phyloP scores from a whole-genome alignment of 2,797 vertebrate genomes.

The Betta splendens region DNA sequence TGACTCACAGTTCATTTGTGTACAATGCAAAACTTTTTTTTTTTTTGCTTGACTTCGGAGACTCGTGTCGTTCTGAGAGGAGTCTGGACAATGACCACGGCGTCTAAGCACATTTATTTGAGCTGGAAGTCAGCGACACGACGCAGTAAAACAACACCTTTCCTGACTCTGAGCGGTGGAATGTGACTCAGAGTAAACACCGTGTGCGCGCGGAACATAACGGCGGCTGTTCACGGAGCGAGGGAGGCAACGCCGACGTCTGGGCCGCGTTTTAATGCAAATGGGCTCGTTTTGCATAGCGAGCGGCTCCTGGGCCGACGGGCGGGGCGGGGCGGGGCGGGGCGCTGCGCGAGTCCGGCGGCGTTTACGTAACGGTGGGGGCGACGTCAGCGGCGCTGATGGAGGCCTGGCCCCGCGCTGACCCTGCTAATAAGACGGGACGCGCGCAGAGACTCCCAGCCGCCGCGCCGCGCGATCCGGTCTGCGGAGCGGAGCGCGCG shows the following conservation, averaged over 20 bases:
- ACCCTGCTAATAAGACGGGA: constrained; percentile 52
- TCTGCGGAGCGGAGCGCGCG: too few species aligned
- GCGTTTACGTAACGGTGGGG: constrained; percentile 1
- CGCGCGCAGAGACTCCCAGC: constrained; percentile 33
- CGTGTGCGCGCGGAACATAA: too few species aligned
- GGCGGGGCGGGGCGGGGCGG: too few species aligned
- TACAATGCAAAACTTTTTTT: neutral
- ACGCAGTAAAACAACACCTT: constrained; percentile 27
- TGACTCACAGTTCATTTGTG: neutral
- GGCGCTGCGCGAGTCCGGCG: constrained; percentile 2
- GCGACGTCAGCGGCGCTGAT: constrained; percentile 5
- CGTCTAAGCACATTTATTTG: constrained; percentile 5
- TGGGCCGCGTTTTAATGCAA: constrained; percentile 41
- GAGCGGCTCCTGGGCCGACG: too few species aligned
- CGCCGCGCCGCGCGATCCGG: constrained; percentile 43
- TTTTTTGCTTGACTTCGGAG: neutral
- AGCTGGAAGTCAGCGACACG: constrained; percentile 13
- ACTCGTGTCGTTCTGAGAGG: fast-evolving
- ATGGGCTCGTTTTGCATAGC: constrained; percentile 34
- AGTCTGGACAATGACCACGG: neutral
- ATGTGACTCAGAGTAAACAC: constrained; percentile 36
- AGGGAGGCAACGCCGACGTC: constrained; percentile 36
- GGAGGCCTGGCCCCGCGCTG: constrained; percentile 36
- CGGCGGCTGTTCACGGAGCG: constrained; percentile 42
- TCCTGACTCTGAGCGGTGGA: constrained; percentile 41